A percentile compares a stretch with the other conserved stretches of the same genome.
phyloP scores from a whole-genome alignment of 92 coral and sea anemone genomes.

The Muricea muricata region DNA sequence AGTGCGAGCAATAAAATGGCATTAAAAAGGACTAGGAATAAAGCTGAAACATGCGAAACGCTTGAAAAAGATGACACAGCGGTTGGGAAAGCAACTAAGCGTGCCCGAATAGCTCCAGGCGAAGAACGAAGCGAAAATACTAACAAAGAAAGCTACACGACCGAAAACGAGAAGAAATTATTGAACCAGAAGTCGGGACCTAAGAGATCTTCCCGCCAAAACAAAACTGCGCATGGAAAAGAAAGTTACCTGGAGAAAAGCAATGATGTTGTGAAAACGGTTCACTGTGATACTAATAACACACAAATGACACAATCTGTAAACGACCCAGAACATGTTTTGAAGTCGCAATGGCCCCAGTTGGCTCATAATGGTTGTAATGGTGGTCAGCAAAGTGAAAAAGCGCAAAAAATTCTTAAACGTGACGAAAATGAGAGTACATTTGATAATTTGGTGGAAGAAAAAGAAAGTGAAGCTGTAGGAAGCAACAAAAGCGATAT shows the following conservation, averaged over 20 bases:
- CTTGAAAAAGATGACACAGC: background rate
- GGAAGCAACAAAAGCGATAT: background rate
- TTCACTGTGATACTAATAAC: background rate
- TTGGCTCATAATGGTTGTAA: background rate
- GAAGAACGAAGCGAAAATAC: background rate
- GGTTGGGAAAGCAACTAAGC: background rate
- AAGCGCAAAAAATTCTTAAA: background rate
- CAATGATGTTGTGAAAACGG: background rate
- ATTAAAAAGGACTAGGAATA: background rate
- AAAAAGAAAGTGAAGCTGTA: background rate
- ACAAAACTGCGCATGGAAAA: background rate
- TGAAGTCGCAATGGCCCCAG: background rate
- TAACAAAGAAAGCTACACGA: background rate
- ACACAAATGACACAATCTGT: background rate
- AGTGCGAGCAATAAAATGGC: background rate
- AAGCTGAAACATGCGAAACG: background rate
- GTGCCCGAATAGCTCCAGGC: background rate
- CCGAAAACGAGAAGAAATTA: background rate
- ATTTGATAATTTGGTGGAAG: background rate
- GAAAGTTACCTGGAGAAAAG: background rate
- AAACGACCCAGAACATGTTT: background rate
- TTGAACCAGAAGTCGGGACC: background rate
- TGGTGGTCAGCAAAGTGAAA: background rate
- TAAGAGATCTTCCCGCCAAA: background rate
- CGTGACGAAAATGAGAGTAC: background rate